Conservation (phyloP, 2,113 vertebrate genomes). For the Anser cygnoides region DNA sequence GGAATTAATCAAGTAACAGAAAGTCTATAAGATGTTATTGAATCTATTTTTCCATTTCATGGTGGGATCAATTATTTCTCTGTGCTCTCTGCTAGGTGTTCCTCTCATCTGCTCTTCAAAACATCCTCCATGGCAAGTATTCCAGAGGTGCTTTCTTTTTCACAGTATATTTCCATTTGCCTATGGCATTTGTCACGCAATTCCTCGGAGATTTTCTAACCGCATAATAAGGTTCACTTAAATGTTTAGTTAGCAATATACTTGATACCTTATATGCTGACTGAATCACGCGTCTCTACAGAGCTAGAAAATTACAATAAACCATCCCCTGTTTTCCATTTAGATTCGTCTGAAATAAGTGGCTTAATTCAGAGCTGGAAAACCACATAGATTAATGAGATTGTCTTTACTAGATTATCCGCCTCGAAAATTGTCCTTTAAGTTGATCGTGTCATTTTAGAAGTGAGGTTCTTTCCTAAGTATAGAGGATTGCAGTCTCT, state of each 20-base stretch:
- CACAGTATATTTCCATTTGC: background rate
- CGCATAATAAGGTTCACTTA: background rate
- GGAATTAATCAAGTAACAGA: conserved; percentile 26
- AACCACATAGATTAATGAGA: background rate
- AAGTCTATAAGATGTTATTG: background rate
- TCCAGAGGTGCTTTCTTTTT: conserved; percentile 10
- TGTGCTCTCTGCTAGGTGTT: background rate
- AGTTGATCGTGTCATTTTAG: background rate
- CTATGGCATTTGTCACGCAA: background rate
- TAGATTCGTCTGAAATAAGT: background rate
- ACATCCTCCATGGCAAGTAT: background rate
- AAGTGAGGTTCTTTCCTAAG: background rate
- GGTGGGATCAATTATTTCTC: conserved; percentile 10
- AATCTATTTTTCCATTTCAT: background rate
- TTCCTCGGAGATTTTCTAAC: conserved; percentile 4
- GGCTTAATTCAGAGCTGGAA: background rate
- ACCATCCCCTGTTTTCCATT: background rate
- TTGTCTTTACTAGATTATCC: background rate
- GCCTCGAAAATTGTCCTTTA: background rate
- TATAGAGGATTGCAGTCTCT: background rate
- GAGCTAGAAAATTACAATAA: background rate
- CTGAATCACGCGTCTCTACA: background rate
- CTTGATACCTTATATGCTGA: background rate
- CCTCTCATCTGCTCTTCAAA: conserved; percentile 27
- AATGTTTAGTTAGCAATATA: background rate